A percentile compares a stretch with the other conserved stretches of the same genome.
Conservation (phyloP, 2,113 vertebrate species). For the Rousettus leschenaultii region DNA sequence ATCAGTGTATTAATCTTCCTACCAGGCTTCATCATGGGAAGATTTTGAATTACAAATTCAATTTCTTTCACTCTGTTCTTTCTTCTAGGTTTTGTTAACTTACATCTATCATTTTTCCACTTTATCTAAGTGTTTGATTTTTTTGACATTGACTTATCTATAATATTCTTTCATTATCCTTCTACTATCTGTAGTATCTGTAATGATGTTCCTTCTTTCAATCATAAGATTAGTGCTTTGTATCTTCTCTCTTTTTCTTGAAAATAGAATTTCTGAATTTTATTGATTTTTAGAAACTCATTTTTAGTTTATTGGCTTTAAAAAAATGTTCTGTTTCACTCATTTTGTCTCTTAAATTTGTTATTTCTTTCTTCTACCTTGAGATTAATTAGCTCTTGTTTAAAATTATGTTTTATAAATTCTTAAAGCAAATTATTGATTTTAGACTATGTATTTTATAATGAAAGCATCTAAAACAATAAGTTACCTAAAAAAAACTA, state of each 20-base stretch:
- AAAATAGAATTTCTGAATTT: neutral
- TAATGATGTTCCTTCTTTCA: neutral
- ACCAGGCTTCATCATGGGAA: neutral
- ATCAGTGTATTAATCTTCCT: neutral
- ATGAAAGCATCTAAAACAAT: neutral
- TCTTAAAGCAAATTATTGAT: neutral
- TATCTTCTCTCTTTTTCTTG: neutral
- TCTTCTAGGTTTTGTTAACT: neutral
- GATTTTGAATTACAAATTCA: neutral
- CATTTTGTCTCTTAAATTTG: neutral
- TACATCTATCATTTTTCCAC: neutral
- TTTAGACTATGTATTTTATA: neutral
- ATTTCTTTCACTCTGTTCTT: neutral
- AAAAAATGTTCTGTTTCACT: neutral
- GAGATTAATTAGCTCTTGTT: neutral
- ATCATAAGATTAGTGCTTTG: neutral
- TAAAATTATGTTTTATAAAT: neutral
- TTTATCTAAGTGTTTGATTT: neutral
- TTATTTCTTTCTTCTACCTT: neutral
- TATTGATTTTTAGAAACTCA: neutral
- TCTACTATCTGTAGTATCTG: neutral
- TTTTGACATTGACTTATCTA: neutral
- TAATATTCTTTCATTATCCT: neutral
- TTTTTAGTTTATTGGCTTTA: neutral
- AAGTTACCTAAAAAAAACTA: neutral